Base-by-base conservation (phyloP, 2,113 vertebrate genomes). In the Lanius ludovicianus region DNA sequence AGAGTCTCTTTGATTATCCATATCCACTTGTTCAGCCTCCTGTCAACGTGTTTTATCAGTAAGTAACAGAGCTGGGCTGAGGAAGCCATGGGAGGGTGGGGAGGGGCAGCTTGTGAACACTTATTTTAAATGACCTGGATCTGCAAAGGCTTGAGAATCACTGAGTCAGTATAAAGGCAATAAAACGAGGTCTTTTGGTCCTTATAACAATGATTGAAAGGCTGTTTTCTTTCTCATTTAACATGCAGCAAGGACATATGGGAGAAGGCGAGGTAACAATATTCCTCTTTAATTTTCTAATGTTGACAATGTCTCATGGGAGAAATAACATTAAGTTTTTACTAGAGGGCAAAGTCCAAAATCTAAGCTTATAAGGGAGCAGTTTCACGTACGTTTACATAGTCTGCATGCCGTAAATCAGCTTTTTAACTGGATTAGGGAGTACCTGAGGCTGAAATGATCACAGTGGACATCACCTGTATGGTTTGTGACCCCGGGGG, bases 191-290 rank as follows among this genome's bases (percentile, higher is more conserved):
- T 97, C 95, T 96, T 95, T 95, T 98, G 96, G 97, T 98, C 97
- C 95, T 97, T 98, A 95, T 98, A 98, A 98, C 98, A 96, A 98
- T 98, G 97, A 98, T 98, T 98, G 98, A 98, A 98, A 98, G 98
- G 98, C 96, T 98, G 92, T 98, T 98, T 98, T 98, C 98, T 98
- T 98, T 98, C 98, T 98, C 98, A 98, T 99, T 99, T 99, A 98
- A 99, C 98, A 99, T 98, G 99, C 99, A 99, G 99, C 99, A 95
- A 99, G 99, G 99, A 99, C 99, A 98, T 99, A 99, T 99, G 99
- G 99, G 98, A 99, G 99, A 98, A 99, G 99, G 98, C 98, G 99
- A 99, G 99, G 99, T 99, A 99, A 99, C 98, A 98, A 94, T 93
- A 98, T 96, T 97, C 96, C 96, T 98, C 97, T 98, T 97, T 98